Conservation (phyloP, 30 jellyfish, hydroid and myxozoan genomes). For the Cassiopea andromeda region DNA sequence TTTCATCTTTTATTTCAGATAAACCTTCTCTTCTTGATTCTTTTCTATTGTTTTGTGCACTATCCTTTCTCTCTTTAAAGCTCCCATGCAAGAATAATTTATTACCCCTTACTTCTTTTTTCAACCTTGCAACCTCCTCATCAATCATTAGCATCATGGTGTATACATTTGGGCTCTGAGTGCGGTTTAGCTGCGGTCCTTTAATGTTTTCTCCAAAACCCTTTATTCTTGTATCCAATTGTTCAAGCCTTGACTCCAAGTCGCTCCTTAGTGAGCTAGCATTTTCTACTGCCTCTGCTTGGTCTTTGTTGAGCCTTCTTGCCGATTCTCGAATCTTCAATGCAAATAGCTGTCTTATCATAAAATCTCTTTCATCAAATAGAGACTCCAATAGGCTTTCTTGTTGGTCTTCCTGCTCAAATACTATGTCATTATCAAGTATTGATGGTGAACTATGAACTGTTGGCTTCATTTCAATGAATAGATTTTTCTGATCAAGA, state of each 20-base stretch:
- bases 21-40: neutral
- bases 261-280: slow-evolving; percentile 23
- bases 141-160: slow-evolving; percentile 28
- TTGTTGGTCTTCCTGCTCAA: neutral
- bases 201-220: neutral
- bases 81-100: slow-evolving; percentile 9
- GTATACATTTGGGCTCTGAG: slow-evolving; percentile 47
- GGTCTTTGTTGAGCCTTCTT: neutral
- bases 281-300: neutral
- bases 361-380: slow-evolving; percentile 33
- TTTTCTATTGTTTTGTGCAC: neutral
- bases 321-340: slow-evolving; percentile 13
- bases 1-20: neutral
- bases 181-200: neutral
- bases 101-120: slow-evolving; percentile 38
- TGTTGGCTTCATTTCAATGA: neutral
- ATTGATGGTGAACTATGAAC: slow-evolving; percentile 25
- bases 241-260: slow-evolving; percentile 7
- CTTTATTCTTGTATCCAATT: slow-evolving; percentile 4
- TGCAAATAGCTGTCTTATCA: slow-evolving; percentile 26
- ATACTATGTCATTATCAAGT: neutral
- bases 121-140: slow-evolving; percentile 39
- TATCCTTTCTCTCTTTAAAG: neutral
- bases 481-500: slow-evolving; percentile 1
- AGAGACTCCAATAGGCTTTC: neutral